Percentiles rank a stretch among this genome's conserved stretches.
These are phyloP conservation scores for Phthorimaea operculella DNA, from an alignment of 1,140 invertebrate genomes.

Conservation along the genomic window DNA sequence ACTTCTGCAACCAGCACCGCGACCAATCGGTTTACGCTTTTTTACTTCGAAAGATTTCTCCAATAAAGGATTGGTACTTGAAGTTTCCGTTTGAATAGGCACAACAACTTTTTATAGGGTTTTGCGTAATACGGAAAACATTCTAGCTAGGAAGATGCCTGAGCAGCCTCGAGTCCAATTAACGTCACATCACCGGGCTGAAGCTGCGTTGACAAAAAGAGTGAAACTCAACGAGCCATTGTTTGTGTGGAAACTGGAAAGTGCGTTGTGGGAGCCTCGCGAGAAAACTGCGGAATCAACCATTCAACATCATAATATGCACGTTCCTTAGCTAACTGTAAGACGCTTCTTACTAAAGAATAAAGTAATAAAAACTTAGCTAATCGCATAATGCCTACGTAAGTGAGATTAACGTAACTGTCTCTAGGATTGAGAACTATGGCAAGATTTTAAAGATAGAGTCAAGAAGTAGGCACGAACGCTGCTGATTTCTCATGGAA, in stretches of 20 bases:
- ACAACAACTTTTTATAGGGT: background rate
- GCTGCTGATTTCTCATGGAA: background rate
- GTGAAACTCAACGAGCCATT: constrained; percentile 58
- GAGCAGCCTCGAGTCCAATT: constrained; percentile 28
- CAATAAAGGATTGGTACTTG: no score
- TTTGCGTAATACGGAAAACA: background rate
- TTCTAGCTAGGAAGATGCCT: background rate
- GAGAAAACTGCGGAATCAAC: constrained; percentile 42
- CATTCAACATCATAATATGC: constrained; percentile 17
- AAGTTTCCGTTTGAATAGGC: no score
- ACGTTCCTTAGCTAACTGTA: background rate
- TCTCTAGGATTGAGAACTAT: background rate
- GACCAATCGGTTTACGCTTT: no score
- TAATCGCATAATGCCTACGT: background rate
- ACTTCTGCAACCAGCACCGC: no score
- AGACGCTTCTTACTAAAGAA: background rate
- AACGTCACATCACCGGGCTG: constrained; percentile 22
- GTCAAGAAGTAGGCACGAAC: background rate
- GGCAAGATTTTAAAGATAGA: background rate
- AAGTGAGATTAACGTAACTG: background rate
- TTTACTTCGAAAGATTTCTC: no score
- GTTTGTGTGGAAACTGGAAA: constrained; percentile 58
- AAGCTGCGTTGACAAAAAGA: constrained; percentile 54
- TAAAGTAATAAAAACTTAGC: background rate
- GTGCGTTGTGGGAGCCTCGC: constrained; percentile 45